These are phyloP conservation scores for Abrostola triplasia DNA, from an alignment of 2,888 invertebrate genomes.

Conservation along the genomic window DNA sequence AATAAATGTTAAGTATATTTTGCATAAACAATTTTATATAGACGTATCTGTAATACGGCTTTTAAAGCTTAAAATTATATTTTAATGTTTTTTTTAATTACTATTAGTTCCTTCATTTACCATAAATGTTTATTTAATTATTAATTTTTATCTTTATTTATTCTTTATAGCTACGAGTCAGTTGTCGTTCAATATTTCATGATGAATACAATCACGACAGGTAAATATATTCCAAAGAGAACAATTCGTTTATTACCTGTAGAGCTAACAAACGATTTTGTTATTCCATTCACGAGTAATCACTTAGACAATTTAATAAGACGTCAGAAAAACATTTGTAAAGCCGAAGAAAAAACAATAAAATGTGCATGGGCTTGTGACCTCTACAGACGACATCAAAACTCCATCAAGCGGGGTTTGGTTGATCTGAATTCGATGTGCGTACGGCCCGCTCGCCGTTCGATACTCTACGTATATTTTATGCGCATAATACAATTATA, in stretches of 20 bases:
- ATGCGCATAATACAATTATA: constrained; percentile 61
- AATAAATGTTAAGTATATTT: too few relatives aligned
- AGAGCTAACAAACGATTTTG: not conserved
- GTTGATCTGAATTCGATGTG: constrained; percentile 81
- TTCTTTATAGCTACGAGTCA: not conserved
- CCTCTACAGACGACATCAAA: constrained; percentile 74
- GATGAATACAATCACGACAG: too few relatives aligned
- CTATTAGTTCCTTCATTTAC: too few relatives aligned
- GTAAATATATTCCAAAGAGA: not conserved
- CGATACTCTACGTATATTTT: constrained; percentile 55
- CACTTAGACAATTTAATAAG: constrained; percentile 30
- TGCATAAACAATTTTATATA: too few relatives aligned
- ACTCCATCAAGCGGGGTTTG: constrained; percentile 73
- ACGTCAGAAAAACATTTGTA: constrained; percentile 30
- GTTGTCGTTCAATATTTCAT: too few relatives aligned
- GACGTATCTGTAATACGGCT: too few relatives aligned
- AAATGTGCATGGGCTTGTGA: constrained; percentile 45
- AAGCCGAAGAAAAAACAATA: constrained; percentile 37
- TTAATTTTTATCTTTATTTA: not conserved
- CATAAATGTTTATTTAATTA: too few relatives aligned
- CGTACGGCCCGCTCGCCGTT: constrained; percentile 60
- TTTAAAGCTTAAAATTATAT: too few relatives aligned
- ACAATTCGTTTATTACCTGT: not conserved
- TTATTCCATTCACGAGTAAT: constrained; percentile 21
- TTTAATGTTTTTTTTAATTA: too few relatives aligned